phyloP scores from a whole-genome alignment of 1,140 invertebrate species.

The Spodoptera frugiperda region DNA sequence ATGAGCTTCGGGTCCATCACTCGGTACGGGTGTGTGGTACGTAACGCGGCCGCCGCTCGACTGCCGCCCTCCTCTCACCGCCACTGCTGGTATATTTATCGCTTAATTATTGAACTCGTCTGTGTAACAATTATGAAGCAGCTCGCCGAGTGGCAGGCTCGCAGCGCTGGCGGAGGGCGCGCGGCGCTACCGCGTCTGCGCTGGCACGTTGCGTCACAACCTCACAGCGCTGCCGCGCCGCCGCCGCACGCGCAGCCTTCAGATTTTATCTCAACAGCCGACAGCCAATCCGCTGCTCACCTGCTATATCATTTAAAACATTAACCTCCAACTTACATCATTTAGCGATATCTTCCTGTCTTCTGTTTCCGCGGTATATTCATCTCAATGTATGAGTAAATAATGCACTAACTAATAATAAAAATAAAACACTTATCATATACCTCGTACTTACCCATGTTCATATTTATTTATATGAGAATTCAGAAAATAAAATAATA shows the following conservation, averaged over 20 bases:
- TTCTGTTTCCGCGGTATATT: constrained; percentile 62
- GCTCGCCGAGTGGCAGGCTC: constrained; percentile 67
- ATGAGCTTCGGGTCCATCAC: constrained; percentile 79
- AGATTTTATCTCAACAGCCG: constrained; percentile 69
- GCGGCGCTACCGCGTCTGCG: constrained; percentile 80
- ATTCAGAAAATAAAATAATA: no score
- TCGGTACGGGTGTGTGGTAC: constrained; percentile 77
- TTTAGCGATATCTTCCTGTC: constrained; percentile 63
- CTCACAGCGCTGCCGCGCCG: constrained; percentile 45
- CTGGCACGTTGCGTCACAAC: constrained; percentile 53
- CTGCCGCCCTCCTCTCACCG: constrained; percentile 80
- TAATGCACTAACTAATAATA: constrained; percentile 3
- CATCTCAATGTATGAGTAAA: constrained; percentile 38
- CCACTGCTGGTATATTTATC: constrained; percentile 83
- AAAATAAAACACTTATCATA: neutral
- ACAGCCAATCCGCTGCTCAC: constrained; percentile 65
- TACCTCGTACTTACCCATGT: neutral
- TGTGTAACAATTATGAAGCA: constrained; percentile 82
- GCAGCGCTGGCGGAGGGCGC: constrained; percentile 60
- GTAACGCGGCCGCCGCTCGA: constrained; percentile 80
- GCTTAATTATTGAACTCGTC: constrained; percentile 85
- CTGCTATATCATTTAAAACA: constrained; percentile 69
- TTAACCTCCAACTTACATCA: constrained; percentile 70
- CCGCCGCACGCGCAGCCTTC: constrained; percentile 70
- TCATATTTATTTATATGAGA: neutral